Base-by-base conservation (phyloP, 2,888 invertebrate species). In the Calliscelio sp. region DNA sequence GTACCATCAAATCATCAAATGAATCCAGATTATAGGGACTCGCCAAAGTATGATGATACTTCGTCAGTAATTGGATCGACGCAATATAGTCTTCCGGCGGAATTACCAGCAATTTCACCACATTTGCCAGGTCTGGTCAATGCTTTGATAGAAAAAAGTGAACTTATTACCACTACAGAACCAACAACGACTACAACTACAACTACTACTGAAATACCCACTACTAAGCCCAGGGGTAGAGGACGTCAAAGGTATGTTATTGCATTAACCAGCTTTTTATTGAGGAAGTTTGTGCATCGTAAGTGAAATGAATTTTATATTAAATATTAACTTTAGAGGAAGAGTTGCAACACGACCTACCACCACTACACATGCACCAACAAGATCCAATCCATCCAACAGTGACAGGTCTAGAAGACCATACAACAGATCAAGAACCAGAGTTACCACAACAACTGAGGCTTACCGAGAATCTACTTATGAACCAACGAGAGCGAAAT, bases 111-210 rank as follows among this genome's bases (percentile, higher is more conserved):
- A 0, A 93, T 95, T 51, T 95, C 94, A 16, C 94, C 95, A 0
- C 94, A 95, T 85, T 92, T 95, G 28, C 95, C 95, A 0, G 94
- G 95, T 0, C 90, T 95, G 24, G 94, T 95, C 0, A 95, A 95
- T 88, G 94, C 95, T 32, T 91, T 96, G 35, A 93, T 95, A 86
- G 95, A 95, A 80, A 93, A 94, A 83, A 87, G 85, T n/a, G 84
- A 85, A 32, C 88, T 38, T n/a, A 24, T 90, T 0, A 86, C 90
- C 5, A 87, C 90, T 1, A 85, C 91, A 4, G 87, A 89, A 1
- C 87, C 91, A 1, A 86, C 88, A 0, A 86, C 90, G 0, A 86
- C 87, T 2, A 88, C 77, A 6, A 65, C 77, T 18, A 68, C 77
- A 11, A 88, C 86, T 2, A 88, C 87, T 25, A 88, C 87, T 5